Base-by-base conservation (phyloP, 1,140 invertebrate genomes). In the Listronotus bonariensis region DNA sequence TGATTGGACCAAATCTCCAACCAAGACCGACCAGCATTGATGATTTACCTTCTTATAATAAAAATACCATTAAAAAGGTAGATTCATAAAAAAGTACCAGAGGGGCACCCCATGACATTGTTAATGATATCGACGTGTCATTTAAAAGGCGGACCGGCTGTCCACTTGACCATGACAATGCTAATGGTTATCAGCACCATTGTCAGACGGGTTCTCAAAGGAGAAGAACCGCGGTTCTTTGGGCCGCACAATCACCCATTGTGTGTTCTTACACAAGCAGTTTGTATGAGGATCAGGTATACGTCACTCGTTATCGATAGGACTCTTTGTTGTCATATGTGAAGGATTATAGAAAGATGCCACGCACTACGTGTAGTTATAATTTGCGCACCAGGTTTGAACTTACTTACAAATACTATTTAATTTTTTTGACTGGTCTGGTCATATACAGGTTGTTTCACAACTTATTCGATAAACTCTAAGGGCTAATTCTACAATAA, bases 71-170 rank as follows among this genome's bases (percentile, higher is more conserved):
- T 38, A 51, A 41, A 40, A 56, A n/a, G 9, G 9, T 20, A 6
- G 17, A n/a, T n/a, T n/a, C n/a, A 49, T n/a, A 32, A 49, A 17
- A 49, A 26, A 49, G 36, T 31, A 31, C 42, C 14, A 15, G 32
- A 26, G 20, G 9, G 49, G 34, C 15, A 36, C 31, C 36, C 34
- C 49, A 32, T 51, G 60, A 63, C 32, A 53, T 54, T 49, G 60
- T 63, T 63, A 63, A 63, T 63, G 60, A 63, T 63, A 54, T 63
- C 60, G 60, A 54, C 60, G 45, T 63, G 60, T 63, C 46, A 63
- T 17, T 63, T 53, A 48, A 54, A 48, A 59, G 38, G 61, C 34
- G 51, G 15, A 43, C 20, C 52, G 41, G 61, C 52, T 49, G 48
- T 63, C 48, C 60, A 63, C 52, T 64, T 56, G 61, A 64, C 61